Evolutionary conservation across 2,113 vertebrate species (phyloP), one percentile per base, ranked within the genome.

Genomic region (Tyto alba): DNA sequence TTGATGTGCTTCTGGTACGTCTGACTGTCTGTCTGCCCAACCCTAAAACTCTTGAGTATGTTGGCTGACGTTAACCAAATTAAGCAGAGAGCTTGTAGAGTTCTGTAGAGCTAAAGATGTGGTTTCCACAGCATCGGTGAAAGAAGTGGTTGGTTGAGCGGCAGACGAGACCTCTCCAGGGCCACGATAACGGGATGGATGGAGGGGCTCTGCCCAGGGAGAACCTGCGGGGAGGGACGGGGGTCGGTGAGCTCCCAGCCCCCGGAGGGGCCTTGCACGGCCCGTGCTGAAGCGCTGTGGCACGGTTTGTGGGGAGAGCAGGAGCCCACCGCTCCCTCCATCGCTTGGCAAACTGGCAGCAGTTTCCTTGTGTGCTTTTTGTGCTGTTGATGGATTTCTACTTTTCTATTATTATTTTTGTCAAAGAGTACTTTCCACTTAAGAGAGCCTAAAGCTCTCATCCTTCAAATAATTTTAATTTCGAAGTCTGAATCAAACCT

Each of bases 151-250:
- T 32, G 32, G 16, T 13, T 18, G 29, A 36, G 48, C 4, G 9
- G 16, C 45, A 12, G 8, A 22, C 32, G 38, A 53, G 50, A 16
- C 4, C 5, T 22, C 32, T 40, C 16, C 25, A 21, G 69, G 50
- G 36, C 40, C 1, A 0, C 2, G 1, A 0, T 6, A 60, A 36
- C 36, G 29, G 11, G 47, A 4, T 12, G 16, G 53, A 2, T 29
- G 34, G 13, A 52, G 32, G 50, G 14, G 2, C 7, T 43, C 2
- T 32, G 5, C 40, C 11, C 50, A 10, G 32, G 64, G 25, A n/a
- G n/a, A n/a, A n/a, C 13, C 34, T 3, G 4, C 16, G 73, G 10
- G 43, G 32, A 4, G 10, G 43, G 32, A 4, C 1, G 3, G 57
- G 38, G 0, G 0, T 5, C 40, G 64, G n/a, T 57, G 5, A 12